A percentile compares a stretch with the other conserved stretches of the same genome.
Conservation (phyloP, 2,113 vertebrate genomes). For the Entomyzon cyanotis region DNA sequence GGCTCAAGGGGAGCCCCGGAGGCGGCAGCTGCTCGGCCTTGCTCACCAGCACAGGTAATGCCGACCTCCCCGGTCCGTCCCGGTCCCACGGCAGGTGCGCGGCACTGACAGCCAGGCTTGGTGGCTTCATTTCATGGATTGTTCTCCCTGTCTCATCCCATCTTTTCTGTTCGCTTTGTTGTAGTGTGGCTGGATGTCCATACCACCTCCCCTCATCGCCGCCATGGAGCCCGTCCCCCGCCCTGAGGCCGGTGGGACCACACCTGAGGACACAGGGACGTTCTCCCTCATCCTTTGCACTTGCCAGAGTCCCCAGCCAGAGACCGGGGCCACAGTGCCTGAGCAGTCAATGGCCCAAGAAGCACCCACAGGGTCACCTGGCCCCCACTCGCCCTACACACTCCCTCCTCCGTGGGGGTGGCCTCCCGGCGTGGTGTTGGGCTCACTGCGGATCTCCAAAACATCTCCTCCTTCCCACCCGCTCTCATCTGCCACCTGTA, state of each 20-base stretch:
- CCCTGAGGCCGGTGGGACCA: neutral
- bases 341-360: neutral
- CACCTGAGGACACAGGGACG: neutral
- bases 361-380: neutral
- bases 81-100: neutral
- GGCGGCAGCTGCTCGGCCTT: neutral
- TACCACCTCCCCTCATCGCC: constrained; percentile 48
- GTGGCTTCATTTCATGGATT: neutral
- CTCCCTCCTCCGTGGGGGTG: neutral
- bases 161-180: constrained; percentile 62
- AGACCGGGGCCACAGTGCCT: neutral
- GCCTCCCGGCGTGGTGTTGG: neutral
- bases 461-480: neutral
- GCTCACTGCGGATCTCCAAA: neutral
- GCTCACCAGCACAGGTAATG: neutral
- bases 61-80: neutral
- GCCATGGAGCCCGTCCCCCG: neutral
- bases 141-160: constrained; percentile 51
- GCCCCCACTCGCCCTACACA: neutral
- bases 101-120: neutral
- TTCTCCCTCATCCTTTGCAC: neutral
- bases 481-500: constrained; percentile 11
- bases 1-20: neutral
- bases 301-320: neutral
- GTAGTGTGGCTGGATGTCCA: constrained; percentile 68